Evolutionary conservation across 2,888 invertebrate species (phyloP).

Genomic region (Sericinus montela): DNA sequence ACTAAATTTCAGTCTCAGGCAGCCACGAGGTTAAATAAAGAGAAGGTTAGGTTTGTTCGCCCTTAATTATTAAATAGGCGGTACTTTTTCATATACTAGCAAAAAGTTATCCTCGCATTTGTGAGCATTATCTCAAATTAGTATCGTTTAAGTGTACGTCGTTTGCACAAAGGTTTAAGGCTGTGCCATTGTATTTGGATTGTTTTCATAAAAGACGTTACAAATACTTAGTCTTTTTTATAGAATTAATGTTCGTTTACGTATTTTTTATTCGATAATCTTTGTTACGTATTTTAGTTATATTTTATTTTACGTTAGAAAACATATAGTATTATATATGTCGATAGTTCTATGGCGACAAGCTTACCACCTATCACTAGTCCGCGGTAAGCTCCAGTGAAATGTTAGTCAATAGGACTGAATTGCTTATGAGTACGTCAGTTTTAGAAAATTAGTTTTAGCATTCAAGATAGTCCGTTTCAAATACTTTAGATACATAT

Average conservation of each 20-base stretch:
- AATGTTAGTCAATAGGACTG: no score
- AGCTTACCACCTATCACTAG: no score
- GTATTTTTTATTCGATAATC: no score
- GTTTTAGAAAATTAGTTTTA: no score
- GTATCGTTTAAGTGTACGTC: slow-evolving; percentile 9
- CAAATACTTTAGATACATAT: no score
- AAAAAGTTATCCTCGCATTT: slow-evolving; percentile 23
- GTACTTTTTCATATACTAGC: slow-evolving; percentile 14
- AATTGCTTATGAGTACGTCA: no score
- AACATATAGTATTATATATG: no score
- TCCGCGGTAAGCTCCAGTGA: no score
- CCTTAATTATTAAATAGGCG: slow-evolving; percentile 41
- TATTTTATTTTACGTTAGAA: no score
- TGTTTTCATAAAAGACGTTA: not conserved
- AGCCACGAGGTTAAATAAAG: slow-evolving; percentile 31
- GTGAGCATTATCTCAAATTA: slow-evolving; percentile 12
- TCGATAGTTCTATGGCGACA: no score
- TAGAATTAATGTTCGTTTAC: not conserved
- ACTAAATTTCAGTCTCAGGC: slow-evolving; percentile 15
- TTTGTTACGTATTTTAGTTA: no score
- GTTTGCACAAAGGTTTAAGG: slow-evolving; percentile 2
- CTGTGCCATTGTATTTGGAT: slow-evolving; percentile 1
- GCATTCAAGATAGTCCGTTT: no score
- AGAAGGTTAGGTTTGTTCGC: slow-evolving; percentile 29
- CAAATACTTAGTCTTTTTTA: not conserved